These are phyloP conservation scores for Phortica okadai DNA, from an alignment of 2,888 invertebrate genomes.

Conservation along the genomic window DNA sequence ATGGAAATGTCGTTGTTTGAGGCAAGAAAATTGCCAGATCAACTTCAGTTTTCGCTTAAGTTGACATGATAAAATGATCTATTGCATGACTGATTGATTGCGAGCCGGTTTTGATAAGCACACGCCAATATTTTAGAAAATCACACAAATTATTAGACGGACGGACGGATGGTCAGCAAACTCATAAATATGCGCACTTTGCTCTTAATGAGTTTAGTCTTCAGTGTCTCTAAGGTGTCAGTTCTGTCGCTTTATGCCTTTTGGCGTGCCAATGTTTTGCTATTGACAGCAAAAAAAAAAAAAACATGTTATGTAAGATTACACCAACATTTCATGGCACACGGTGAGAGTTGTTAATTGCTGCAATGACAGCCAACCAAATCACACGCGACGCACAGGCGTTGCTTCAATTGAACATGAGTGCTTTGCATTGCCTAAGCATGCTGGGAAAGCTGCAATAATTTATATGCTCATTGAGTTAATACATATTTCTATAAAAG, in stretches of 20 bases:
- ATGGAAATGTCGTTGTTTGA: not conserved
- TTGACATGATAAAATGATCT: constrained; percentile 28
- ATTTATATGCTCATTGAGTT: no score
- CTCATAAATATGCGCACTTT: no score
- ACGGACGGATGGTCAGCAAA: no score
- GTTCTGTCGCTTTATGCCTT: not conserved
- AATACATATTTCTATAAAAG: no score
- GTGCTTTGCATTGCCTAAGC: no score
- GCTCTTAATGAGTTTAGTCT: no score
- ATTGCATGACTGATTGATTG: constrained; percentile 19
- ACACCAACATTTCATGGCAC: not conserved
- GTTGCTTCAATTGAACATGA: not conserved
- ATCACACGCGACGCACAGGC: not conserved
- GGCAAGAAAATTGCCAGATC: not conserved
- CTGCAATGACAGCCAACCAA: not conserved
- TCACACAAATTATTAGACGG: no score
- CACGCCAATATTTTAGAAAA: not conserved
- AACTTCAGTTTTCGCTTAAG: not conserved
- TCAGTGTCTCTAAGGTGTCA: no score
- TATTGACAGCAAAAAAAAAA: not conserved
- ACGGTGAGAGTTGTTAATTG: not conserved
- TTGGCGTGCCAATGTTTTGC: not conserved
- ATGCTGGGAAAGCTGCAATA: no score
- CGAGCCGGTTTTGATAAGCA: not conserved
- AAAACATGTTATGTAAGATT: not conserved